Evolutionary conservation across 1,140 invertebrate species (phyloP).

Genomic region (Hyphantria cunea): DNA sequence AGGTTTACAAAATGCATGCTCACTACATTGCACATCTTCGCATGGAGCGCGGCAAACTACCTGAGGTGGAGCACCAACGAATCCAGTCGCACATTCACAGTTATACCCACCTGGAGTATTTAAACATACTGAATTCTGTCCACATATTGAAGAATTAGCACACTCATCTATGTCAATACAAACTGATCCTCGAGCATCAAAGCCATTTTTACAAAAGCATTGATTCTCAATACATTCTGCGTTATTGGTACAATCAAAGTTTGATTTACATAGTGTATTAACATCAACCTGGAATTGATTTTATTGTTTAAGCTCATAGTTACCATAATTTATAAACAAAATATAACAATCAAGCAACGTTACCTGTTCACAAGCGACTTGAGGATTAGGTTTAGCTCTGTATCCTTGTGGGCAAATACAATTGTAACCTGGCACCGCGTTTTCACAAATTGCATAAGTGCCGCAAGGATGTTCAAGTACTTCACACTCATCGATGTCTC

Average conservation of each 20-base stretch:
- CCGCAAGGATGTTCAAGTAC: conserved; percentile 92
- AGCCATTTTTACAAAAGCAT: conserved; percentile 95
- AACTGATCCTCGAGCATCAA: conserved; percentile 89
- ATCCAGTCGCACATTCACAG: conserved; percentile 94
- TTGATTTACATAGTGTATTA: conserved; percentile 91
- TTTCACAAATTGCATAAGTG: conserved; percentile 93
- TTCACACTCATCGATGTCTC: conserved; percentile 95
- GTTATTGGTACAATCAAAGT: conserved; percentile 96
- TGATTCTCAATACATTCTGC: conserved; percentile 93
- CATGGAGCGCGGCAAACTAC: conserved; percentile 94
- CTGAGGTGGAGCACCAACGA: conserved; percentile 90
- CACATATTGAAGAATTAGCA: conserved; percentile 86
- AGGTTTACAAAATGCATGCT: conserved; percentile 93
- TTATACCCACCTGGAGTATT: conserved; percentile 93
- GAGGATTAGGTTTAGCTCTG: conserved; percentile 89
- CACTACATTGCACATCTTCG: conserved; percentile 93
- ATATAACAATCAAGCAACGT: not conserved
- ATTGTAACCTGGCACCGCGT: conserved; percentile 92
- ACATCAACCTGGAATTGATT: conserved; percentile 87
- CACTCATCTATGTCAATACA: conserved; percentile 94
- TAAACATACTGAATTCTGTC: conserved; percentile 89
- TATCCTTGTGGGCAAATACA: conserved; percentile 95
- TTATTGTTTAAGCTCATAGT: not conserved
- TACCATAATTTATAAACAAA: not conserved
- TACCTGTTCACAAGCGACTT: conserved; percentile 94